These are phyloP conservation scores for Spheniscus humboldti DNA, from an alignment of 2,797 vertebrate species.

Conservation along the genomic window DNA sequence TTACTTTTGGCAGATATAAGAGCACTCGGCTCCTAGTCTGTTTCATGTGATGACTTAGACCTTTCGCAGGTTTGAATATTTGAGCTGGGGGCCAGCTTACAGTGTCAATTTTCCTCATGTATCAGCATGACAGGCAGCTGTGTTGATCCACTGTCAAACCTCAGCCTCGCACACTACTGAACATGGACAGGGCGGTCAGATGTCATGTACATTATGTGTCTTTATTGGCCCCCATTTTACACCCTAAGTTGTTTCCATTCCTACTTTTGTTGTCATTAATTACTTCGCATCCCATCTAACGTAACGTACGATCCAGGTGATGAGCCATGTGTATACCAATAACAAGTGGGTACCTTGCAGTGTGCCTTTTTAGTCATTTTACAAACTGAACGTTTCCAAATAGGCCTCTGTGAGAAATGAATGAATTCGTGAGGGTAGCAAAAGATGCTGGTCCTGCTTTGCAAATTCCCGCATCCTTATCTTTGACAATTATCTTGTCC, in stretches of 20 bases:
- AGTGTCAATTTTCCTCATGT: not conserved
- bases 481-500: not conserved
- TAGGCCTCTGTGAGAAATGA: not conserved
- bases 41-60: not conserved
- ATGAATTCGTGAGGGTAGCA: not conserved
- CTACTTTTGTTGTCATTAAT: not conserved
- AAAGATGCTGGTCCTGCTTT: not conserved
- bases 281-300: not conserved
- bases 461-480: not conserved
- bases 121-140: not conserved
- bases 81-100: not conserved
- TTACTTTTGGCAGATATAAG: not conserved
- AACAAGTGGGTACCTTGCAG: not conserved
- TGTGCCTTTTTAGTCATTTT: not conserved
- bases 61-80: not conserved
- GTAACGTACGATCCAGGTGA: not conserved
- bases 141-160: not conserved
- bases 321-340: rapidly evolving
- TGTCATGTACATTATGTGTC: not conserved
- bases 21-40: not conserved
- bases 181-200: rapidly evolving
- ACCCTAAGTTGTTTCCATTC: not conserved
- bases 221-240: not conserved
- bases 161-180: not conserved
- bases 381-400: not conserved